Conservation (phyloP, 2,888 invertebrate species). For the Coelopa pilipes region DNA sequence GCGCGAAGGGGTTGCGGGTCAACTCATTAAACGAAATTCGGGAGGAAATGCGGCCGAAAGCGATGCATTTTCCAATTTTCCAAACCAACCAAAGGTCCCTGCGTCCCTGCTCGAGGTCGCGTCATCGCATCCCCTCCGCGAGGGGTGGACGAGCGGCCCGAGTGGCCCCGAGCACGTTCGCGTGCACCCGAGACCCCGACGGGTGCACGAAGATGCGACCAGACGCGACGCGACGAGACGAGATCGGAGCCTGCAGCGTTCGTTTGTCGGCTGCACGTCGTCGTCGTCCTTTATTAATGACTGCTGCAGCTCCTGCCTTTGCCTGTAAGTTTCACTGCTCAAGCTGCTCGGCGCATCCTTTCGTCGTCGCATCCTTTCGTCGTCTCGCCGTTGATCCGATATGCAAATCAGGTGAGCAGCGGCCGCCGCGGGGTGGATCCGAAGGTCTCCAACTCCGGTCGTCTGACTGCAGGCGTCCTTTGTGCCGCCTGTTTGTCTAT, state of each 20-base stretch:
- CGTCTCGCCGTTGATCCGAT: conserved; percentile 11
- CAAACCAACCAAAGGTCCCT: too few relatives aligned
- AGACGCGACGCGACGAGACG: too few relatives aligned
- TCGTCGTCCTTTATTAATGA: conserved; percentile 22
- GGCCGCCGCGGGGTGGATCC: conserved; percentile 24
- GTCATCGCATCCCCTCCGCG: too few relatives aligned
- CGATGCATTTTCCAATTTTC: conserved; percentile 25
- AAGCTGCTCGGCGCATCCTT: too few relatives aligned
- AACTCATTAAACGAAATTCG: conserved; percentile 28
- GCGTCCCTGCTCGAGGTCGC: too few relatives aligned
- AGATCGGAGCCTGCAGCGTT: too few relatives aligned
- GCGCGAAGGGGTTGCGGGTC: conserved; percentile 35
- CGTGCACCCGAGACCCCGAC: too few relatives aligned
- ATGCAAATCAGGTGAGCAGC: conserved; percentile 29
- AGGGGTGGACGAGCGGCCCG: too few relatives aligned
- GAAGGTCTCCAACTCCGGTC: not conserved
- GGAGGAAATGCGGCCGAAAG: conserved; percentile 33
- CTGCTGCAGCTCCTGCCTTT: not conserved
- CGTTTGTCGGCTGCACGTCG: too few relatives aligned
- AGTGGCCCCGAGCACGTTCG: not conserved
- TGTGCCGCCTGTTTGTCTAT: conserved; percentile 19
- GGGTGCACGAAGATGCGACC: too few relatives aligned
- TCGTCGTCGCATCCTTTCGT: too few relatives aligned
- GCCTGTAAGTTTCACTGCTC: too few relatives aligned
- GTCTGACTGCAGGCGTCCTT: not conserved